Evolutionary conservation across 1,140 invertebrate genomes (phyloP).

Genomic region (Drosophila malerkotliana): DNA sequence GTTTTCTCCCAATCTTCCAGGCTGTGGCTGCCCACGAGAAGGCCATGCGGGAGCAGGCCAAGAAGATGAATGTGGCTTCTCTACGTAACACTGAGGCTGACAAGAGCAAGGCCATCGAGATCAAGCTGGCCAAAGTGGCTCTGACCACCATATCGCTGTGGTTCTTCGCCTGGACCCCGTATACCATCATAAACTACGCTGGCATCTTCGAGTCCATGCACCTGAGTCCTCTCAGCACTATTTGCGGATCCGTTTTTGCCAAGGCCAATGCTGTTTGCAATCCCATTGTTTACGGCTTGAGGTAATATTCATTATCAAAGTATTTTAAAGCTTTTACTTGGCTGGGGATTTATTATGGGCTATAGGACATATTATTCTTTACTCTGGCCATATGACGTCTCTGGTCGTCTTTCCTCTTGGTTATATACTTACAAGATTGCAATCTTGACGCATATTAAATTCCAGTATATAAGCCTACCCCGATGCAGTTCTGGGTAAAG

Average conservation of each 20-base stretch:
- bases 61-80: constrained; percentile 90
- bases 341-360: too few relatives aligned
- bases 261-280: constrained; percentile 89
- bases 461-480: background rate
- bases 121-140: constrained; percentile 88
- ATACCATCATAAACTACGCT: constrained; percentile 89
- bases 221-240: constrained; percentile 88
- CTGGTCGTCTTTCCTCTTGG: too few relatives aligned
- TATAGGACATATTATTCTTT: too few relatives aligned
- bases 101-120: constrained; percentile 86
- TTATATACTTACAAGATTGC: background rate
- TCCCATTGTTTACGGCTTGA: constrained; percentile 87
- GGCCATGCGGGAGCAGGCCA: constrained; percentile 89
- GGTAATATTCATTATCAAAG: constrained; percentile 32
- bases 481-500: background rate
- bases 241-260: constrained; percentile 89
- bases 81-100: constrained; percentile 87
- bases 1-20: constrained; percentile 49
- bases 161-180: constrained; percentile 91
- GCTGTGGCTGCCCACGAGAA: constrained; percentile 89
- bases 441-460: background rate
- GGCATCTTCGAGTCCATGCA: constrained; percentile 87
- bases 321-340: background rate
- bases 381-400: too few relatives aligned
- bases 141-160: constrained; percentile 90